phyloP scores from a whole-genome alignment of 1,140 invertebrate species.

The Portunus trituberculatus region DNA sequence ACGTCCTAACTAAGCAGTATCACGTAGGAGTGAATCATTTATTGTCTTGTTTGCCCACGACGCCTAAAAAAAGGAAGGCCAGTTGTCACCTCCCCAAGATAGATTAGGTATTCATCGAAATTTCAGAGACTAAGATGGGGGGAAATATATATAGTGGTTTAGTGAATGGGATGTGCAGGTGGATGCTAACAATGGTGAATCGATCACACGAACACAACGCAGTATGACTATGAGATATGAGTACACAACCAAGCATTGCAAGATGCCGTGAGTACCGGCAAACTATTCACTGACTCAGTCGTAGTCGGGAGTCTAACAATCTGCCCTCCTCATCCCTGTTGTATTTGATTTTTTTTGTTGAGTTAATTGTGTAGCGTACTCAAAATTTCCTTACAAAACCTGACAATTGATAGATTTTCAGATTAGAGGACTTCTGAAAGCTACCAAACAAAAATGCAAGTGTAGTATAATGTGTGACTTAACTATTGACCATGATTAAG shows the following conservation, averaged over 20 bases:
- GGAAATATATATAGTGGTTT: background rate
- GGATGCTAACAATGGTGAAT: background rate
- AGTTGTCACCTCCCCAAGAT: slow-evolving; percentile 18
- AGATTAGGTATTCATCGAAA: background rate
- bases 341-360: no score
- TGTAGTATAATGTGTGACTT: no score
- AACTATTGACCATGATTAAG: no score
- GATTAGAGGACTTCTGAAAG: no score
- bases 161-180: background rate
- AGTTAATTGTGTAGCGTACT: no score
- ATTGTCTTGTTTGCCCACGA: background rate
- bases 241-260: background rate
- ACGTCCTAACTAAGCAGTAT: background rate
- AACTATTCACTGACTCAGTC: no score
- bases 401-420: no score
- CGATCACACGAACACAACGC: background rate
- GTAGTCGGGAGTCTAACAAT: no score
- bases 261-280: background rate
- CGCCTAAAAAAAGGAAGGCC: background rate
- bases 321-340: no score
- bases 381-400: no score
- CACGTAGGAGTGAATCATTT: background rate
- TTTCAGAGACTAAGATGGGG: background rate
- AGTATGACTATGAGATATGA: background rate
- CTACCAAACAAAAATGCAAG: no score